phyloP scores from a whole-genome alignment of 2,113 vertebrate species.

The Vulpes lagopus region DNA sequence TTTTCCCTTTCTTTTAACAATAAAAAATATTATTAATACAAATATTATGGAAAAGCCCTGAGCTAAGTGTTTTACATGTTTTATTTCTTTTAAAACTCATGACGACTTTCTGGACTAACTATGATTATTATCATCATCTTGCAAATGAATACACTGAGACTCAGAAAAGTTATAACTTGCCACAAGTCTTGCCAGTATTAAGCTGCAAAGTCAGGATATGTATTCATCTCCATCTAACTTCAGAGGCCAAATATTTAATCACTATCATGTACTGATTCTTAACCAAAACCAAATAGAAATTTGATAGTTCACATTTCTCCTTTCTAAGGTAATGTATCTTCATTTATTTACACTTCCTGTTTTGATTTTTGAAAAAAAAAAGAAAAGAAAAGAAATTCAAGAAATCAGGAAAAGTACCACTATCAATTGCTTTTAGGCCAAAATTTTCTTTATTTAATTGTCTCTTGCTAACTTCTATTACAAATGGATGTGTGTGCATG shows the following conservation, averaged over 20 bases:
- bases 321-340: background rate
- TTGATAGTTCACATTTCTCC: background rate
- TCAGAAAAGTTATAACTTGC: background rate
- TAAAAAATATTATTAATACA: constrained; percentile 58
- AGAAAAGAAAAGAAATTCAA: background rate
- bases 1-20: constrained; percentile 54
- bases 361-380: background rate
- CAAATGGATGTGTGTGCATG: background rate
- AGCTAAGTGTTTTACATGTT: constrained; percentile 19
- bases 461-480: background rate
- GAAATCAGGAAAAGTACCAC: background rate
- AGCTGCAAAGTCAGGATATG: background rate
- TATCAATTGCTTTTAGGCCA: background rate
- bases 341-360: constrained; percentile 39
- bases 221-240: background rate
- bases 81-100: constrained; percentile 51
- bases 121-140: constrained; percentile 45
- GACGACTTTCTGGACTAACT: background rate
- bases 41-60: constrained; percentile 37
- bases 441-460: constrained; percentile 18
- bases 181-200: background rate
- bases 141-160: constrained; percentile 27
- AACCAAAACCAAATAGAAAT: constrained; percentile 43
- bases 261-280: background rate
- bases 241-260: constrained; percentile 9